These are phyloP conservation scores for Poecile atricapillus DNA, from an alignment of 2,113 vertebrate genomes.

Conservation along the genomic window DNA sequence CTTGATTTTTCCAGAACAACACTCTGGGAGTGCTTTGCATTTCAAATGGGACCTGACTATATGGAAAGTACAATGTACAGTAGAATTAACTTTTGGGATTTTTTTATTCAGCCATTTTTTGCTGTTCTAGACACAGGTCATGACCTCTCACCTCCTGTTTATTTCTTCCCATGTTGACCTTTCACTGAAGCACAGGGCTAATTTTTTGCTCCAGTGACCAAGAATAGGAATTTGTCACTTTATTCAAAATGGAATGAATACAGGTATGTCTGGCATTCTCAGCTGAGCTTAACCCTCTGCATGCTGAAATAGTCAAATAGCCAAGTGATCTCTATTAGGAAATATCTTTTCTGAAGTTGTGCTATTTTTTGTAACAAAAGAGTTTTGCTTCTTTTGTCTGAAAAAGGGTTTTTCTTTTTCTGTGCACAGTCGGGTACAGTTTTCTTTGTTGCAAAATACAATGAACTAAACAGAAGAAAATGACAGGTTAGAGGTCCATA, in stretches of 20 bases:
- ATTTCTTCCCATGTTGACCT: conserved; percentile 71
- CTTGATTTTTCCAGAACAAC: neutral
- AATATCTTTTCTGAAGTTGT: neutral
- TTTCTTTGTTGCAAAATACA: conserved; percentile 59
- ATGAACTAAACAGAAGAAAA: conserved; percentile 41
- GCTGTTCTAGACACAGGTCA: conserved; percentile 8
- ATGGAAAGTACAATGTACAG: neutral
- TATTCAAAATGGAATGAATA: conserved; percentile 77
- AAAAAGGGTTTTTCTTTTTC: conserved; percentile 48
- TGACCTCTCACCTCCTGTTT: conserved; percentile 64
- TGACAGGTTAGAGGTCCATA: conserved; percentile 42
- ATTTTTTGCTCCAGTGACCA: conserved; percentile 84
- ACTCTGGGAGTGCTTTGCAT: neutral
- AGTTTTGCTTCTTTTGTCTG: conserved; percentile 62
- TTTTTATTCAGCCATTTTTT: conserved; percentile 21
- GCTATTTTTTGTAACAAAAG: conserved; percentile 52
- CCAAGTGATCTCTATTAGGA: conserved; percentile 9
- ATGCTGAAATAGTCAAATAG: conserved; percentile 6
- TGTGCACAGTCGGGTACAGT: neutral
- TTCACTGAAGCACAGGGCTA: conserved; percentile 76
- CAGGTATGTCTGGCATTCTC: conserved; percentile 70
- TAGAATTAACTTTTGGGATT: neutral
- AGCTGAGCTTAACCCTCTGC: conserved; percentile 46
- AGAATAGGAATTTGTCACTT: conserved; percentile 82
- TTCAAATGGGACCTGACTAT: neutral